These are phyloP conservation scores for Xanthorhoe spadicearia DNA, from an alignment of 2,888 invertebrate species.

Conservation along the genomic window DNA sequence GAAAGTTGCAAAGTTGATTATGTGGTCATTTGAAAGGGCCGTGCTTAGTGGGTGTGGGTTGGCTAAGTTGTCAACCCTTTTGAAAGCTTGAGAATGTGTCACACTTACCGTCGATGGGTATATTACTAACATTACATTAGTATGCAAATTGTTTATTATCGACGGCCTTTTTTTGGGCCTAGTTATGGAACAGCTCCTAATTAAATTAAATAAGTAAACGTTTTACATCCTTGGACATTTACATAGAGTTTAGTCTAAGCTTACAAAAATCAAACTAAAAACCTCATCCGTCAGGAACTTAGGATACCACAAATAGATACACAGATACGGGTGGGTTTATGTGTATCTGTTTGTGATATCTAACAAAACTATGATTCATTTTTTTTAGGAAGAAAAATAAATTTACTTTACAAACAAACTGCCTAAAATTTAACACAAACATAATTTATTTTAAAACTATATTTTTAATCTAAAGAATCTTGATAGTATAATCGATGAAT, in stretches of 20 bases:
- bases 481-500: too few species aligned
- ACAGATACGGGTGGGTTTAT: too few species aligned
- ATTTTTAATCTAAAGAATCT: too few species aligned
- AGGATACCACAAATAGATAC: too few species aligned
- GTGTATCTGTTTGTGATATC: too few species aligned
- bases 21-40: conserved; percentile 37
- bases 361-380: too few species aligned
- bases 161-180: too few species aligned
- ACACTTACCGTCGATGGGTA: background rate
- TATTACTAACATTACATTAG: background rate
- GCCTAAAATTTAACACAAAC: too few species aligned
- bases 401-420: too few species aligned
- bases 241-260: background rate
- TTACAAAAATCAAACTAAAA: background rate
- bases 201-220: background rate
- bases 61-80: conserved; percentile 31
- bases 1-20: conserved; percentile 52
- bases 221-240: background rate
- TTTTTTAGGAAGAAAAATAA: too few species aligned
- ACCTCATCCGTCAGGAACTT: too few species aligned
- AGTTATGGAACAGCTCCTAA: background rate
- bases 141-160: background rate
- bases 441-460: too few species aligned
- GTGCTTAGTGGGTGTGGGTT: conserved; percentile 37
- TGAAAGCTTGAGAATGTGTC: conserved; percentile 6